Evolutionary conservation across 2,797 vertebrate genomes (phyloP), one percentile per base, ranked within the genome.

Genomic region (Myotis vivesi): DNA sequence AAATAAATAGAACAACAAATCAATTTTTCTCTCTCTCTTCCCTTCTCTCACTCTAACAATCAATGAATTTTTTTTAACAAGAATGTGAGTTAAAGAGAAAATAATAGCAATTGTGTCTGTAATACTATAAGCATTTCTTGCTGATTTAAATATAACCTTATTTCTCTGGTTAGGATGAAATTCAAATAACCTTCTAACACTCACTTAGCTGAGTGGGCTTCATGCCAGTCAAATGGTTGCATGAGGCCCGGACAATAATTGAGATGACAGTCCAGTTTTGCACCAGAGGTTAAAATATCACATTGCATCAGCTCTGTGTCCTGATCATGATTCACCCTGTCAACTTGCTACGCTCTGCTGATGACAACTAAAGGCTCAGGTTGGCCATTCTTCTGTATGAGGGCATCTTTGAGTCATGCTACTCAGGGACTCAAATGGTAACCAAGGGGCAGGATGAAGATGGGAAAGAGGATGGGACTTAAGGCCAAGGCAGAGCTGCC

Each of bases 221-320:
- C 94, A 95, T 97, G 97, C 97, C 96, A 98, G 93, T 85, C 94
- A 93, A 15, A 94, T 51, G 88, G 87, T 81, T 97, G 94, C 96
- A 94, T 90, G 95, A 93, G 95, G 80, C 87, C 94, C 15, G 1
- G 51, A 96, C 94, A 97, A 73, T 97, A 97, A 98, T 94, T 97
- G 96, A 97, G 93, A 95, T 97, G 97, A 98, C 97, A 98, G 96
- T 95, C 82, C 62, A 96, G 91, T 98, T 97, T 97, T 97, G 88
- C 85, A 97, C 49, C 33, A 8, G 91, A 95, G 89, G 94, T 88
- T 97, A 93, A 96, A 97, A 95, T 97, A 97, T 97, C 96, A 98
- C 86, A 97, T 95, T 97, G 95, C 91, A 96, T 97, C 97, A 96
- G 87, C 20, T 97, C 95, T 93, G 92, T 95, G 92, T 92, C 92